Base-by-base conservation (phyloP, 2,797 vertebrate genomes). In the Lindbergichthys nudifrons region DNA sequence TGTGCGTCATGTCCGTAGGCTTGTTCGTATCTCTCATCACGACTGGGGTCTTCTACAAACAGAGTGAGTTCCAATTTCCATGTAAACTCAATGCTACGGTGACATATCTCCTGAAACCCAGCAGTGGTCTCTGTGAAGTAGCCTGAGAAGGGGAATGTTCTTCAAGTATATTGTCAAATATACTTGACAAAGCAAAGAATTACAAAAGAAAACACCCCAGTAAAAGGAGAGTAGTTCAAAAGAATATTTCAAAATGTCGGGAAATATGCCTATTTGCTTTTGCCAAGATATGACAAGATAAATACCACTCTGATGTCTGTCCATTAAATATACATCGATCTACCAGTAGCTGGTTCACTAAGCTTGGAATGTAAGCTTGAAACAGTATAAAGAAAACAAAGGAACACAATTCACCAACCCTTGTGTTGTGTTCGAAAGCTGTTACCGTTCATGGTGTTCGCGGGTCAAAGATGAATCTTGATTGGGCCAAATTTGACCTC, bases 41-140 rank as follows among this genome's bases (percentile, higher is more conserved):
- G 0, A 88, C 97, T 16, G 85, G 95, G 23, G 77, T 97, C 79
- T 96, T 97, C 92, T 97, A 97, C 91, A 93, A 69, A 85, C 90
- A 93, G 81, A 88, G 98, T 99, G 93, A 96, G 98, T 95, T 23
- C n/a, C 6, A 12, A 39, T 4, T 21, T 56, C 5, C 42, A 0
- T 68, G 52, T n/a, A 41, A 39, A 15, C 23, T 16, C 2, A 18
- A 4, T 13, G 11, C 30, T 42, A n/a, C 3, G 46, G n/a, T n/a
- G 26, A 32, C 11, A 7, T 3, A 3, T 26, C 26, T 26, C 0
- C 26, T 7, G 32, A 72, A 50, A 63, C 56, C 36, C 58, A 60
- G 10, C 46, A 48, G 47, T 3, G 3, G 13, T 15, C n/a, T 26
- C 46, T 32, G n/a, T 54, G 41, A 68, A 32, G 4, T 4, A 2